Conservation (phyloP, 2,113 vertebrate genomes). For the Platanista minor region DNA sequence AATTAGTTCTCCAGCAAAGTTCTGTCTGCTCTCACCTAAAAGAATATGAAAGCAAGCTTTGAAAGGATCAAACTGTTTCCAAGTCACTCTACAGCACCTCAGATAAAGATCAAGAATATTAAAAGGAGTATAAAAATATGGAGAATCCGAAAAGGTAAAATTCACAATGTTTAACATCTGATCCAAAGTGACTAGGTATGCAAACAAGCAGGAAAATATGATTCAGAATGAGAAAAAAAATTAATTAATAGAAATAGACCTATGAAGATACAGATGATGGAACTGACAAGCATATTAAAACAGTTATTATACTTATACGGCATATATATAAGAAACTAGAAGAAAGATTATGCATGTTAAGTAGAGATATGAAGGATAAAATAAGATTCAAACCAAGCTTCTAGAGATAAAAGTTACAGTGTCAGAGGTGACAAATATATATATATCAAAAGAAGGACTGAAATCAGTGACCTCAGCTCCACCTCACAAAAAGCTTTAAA, state of each 20-base stretch:
- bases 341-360: neutral
- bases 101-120: neutral
- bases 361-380: neutral
- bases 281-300: neutral
- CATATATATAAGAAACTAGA: neutral
- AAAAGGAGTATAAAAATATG: neutral
- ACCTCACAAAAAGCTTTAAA: neutral
- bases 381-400: neutral
- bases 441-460: neutral
- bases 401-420: neutral
- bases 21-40: neutral
- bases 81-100: neutral
- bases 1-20: neutral
- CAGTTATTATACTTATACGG: neutral
- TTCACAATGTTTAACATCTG: neutral
- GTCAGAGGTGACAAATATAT: neutral
- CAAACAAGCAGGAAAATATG: neutral
- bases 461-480: neutral
- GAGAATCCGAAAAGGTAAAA: neutral
- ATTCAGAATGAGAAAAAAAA: neutral
- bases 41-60: neutral
- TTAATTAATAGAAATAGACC: neutral
- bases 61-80: neutral
- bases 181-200: neutral
- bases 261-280: neutral